Conservation (phyloP, 2,888 invertebrate genomes). For the Dicyrtoma fusca region DNA sequence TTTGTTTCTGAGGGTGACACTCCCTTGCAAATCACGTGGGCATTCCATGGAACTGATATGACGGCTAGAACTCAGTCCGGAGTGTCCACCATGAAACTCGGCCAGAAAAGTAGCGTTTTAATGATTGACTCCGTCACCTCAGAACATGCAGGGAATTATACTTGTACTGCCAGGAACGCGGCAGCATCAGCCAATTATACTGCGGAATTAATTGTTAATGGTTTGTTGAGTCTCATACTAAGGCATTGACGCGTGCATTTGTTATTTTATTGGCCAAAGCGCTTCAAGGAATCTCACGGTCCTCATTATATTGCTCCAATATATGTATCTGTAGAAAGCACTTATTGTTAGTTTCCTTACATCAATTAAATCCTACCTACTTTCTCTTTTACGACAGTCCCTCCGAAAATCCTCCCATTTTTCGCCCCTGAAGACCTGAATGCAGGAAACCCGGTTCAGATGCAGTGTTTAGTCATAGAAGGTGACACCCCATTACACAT, state of each 20-base stretch:
- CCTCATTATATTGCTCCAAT: no score
- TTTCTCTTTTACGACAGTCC: constrained; percentile 54
- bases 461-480: constrained; percentile 56
- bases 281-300: no score
- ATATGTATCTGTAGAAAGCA: no score
- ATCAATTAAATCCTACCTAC: no score
- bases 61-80: constrained; percentile 44
- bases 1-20: constrained; percentile 59
- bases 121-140: constrained; percentile 72
- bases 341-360: no score
- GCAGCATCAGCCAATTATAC: constrained; percentile 69
- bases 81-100: constrained; percentile 58
- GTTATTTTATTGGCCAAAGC: not conserved
- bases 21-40: constrained; percentile 63
- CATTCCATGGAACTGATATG: constrained; percentile 63
- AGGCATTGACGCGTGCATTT: not conserved
- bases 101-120: constrained; percentile 69
- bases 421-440: constrained; percentile 54
- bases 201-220: constrained; percentile 68
- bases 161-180: constrained; percentile 75
- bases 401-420: constrained; percentile 58
- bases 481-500: constrained; percentile 62
- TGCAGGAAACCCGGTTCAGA: constrained; percentile 57
- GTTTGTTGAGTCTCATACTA: constrained; percentile 20
- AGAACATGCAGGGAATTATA: constrained; percentile 74